Conservation (phyloP, 2,797 vertebrate species). For the Epinephelus coioides region DNA sequence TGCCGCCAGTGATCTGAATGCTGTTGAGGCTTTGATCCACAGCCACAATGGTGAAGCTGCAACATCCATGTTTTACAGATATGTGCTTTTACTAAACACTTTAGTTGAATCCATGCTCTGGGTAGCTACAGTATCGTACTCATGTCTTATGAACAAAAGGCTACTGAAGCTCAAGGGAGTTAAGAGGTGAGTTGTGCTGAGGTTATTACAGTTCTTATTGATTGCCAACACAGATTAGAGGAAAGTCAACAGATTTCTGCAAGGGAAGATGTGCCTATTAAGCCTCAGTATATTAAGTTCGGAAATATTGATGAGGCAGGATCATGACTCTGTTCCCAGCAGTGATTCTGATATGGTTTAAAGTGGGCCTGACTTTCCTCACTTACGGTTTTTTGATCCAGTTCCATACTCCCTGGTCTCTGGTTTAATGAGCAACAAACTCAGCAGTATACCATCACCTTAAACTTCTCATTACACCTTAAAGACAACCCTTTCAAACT, state of each 20-base stretch:
- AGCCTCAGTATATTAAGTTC: neutral
- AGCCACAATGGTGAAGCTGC: neutral
- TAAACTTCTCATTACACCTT: neutral
- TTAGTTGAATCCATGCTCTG: neutral
- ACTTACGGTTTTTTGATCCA: conserved; percentile 10
- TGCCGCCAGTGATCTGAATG: no score
- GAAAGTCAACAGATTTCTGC: neutral
- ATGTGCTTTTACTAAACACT: neutral
- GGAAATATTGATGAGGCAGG: neutral
- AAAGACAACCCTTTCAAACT: neutral
- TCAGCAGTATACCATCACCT: neutral
- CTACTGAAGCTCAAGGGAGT: neutral
- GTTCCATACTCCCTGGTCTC: neutral
- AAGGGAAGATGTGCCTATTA: neutral
- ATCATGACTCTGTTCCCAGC: neutral
- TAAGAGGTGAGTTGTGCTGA: neutral
- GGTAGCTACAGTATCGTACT: neutral
- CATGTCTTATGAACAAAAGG: neutral
- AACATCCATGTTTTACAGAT: neutral
- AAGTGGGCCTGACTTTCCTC: neutral
- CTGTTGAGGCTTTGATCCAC: no score
- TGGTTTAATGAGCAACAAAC: neutral
- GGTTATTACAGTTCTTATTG: neutral
- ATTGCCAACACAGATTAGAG: neutral
- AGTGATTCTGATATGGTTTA: neutral